A percentile compares a stretch with the other conserved stretches of the same genome.
These are phyloP conservation scores for Drosophila leonis DNA, from an alignment of 2,888 invertebrate species.

Conservation along the genomic window DNA sequence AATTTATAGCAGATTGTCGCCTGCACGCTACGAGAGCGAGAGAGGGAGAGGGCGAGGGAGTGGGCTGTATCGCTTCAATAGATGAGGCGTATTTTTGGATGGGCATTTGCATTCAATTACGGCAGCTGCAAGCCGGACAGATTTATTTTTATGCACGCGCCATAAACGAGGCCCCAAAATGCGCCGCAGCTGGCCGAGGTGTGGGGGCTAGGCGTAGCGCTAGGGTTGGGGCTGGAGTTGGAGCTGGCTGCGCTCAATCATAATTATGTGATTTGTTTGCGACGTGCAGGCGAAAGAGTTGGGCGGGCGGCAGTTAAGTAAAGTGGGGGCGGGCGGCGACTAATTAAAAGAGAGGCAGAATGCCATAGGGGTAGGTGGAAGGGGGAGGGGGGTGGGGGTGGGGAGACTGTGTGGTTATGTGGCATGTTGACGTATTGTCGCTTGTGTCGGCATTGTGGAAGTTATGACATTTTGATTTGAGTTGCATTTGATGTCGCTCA, in stretches of 20 bases:
- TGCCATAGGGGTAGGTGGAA: background rate
- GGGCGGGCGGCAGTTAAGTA: constrained; percentile 2
- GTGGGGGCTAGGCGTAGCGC: background rate
- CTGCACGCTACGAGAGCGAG: constrained; percentile 32
- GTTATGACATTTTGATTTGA: constrained; percentile 84
- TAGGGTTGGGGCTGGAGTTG: constrained; percentile 7
- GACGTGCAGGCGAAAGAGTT: constrained; percentile 32
- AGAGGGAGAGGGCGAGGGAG: background rate
- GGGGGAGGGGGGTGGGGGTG: background rate
- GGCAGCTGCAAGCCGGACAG: constrained; percentile 78
- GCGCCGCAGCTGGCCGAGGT: constrained; percentile 28
- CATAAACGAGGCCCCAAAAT: constrained; percentile 75
- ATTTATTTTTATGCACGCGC: constrained; percentile 78
- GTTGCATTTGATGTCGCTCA: constrained; percentile 81
- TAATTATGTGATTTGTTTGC: constrained; percentile 84
- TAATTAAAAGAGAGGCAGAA: constrained; percentile 56
- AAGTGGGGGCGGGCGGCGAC: constrained; percentile 42
- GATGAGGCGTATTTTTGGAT: constrained; percentile 71
- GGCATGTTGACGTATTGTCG: constrained; percentile 83
- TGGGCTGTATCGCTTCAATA: constrained; percentile 31
- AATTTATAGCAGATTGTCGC: constrained; percentile 83
- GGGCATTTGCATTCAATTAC: constrained; percentile 84
- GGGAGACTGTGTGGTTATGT: background rate
- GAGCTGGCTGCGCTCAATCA: constrained; percentile 80
- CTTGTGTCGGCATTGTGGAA: constrained; percentile 74